Percentiles rank a stretch among this genome's conserved stretches.
Evolutionary conservation across 2,113 vertebrate genomes (phyloP).

Genomic region (Lepus timidus): DNA sequence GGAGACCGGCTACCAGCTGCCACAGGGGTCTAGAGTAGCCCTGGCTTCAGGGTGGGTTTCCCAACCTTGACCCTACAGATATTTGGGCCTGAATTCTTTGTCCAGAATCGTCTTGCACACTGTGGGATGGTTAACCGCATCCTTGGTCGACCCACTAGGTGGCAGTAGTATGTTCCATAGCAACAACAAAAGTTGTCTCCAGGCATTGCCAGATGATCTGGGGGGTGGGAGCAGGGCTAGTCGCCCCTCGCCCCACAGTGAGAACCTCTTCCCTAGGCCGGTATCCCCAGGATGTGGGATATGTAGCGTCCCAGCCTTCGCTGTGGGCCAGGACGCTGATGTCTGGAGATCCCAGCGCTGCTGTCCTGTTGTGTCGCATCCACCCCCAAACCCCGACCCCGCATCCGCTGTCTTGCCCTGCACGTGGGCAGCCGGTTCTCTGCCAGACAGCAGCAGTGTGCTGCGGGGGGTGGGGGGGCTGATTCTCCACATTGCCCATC

Average conservation of each 20-base stretch:
- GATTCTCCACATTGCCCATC: not conserved
- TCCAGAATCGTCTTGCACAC: not conserved
- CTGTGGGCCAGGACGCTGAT: not conserved
- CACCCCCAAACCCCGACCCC: not conserved
- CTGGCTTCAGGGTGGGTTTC: not conserved
- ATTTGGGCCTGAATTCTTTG: not conserved
- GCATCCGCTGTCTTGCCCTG: not conserved
- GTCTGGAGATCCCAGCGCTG: not conserved
- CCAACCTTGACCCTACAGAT: not conserved
- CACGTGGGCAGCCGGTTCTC: not conserved
- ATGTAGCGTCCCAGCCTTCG: not conserved
- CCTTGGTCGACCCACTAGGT: not conserved
- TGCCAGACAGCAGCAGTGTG: not conserved
- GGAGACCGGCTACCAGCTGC: not conserved
- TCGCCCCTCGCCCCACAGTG: not conserved
- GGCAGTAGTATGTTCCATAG: slow-evolving; percentile 28
- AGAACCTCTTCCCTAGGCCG: not conserved
- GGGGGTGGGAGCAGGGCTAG: not conserved
- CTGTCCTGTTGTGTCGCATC: not conserved
- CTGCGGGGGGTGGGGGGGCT: not conserved
- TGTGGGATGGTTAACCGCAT: not conserved
- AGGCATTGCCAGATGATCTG: not conserved
- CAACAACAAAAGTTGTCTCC: not conserved
- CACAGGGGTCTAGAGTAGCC: not conserved
- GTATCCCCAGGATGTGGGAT: not conserved